Base-by-base conservation (phyloP, 2,888 invertebrate species). In the Plagiodera versicolora region DNA sequence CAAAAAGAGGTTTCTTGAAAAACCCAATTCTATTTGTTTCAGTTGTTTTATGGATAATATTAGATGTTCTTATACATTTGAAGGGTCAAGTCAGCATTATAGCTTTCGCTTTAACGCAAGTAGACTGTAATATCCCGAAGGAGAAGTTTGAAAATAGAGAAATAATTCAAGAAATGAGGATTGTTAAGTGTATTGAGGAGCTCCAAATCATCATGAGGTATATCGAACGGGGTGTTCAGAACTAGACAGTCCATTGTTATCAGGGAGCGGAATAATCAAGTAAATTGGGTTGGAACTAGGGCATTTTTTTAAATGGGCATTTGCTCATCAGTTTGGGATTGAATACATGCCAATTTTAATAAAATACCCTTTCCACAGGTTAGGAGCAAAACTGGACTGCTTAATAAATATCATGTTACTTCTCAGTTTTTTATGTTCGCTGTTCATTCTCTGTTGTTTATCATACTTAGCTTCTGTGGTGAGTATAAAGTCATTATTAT, bases 161-260 rank as follows among this genome's bases (percentile, higher is more conserved):
- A 5, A 57, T 11, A 17, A 3, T 56, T 6, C 56, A 58, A 20
- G 52, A 64, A 56, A 56, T 46, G 9, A 51, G 61, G 24, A 8
- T 64, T n/a, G 48, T 53, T 1, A 58, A 56, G 19, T 64, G 61
- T 28, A 24, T 61, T 1, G 30, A 53, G n/a, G 58, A 64, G 55
- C 45, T 64, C 3, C 19, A 59, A 24, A 48, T 52, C 28, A 56
- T 64, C 18, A 58, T 61, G 30, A 47, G 56, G 64, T 60, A n/a
- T 24, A n/a, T n/a, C n/a, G n/a, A n/a, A n/a, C n/a, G n/a, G n/a
- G n/a, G n/a, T n/a, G n/a, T n/a, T n/a, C n/a, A n/a, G n/a, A n/a
- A n/a, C n/a, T n/a, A n/a, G n/a, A n/a, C n/a, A n/a, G n/a, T n/a
- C n/a, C n/a, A n/a, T n/a, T n/a, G n/a, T n/a, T n/a, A n/a, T n/a